phyloP scores from a whole-genome alignment of 2,797 vertebrate species.

The Dicrostonyx torquatus region DNA sequence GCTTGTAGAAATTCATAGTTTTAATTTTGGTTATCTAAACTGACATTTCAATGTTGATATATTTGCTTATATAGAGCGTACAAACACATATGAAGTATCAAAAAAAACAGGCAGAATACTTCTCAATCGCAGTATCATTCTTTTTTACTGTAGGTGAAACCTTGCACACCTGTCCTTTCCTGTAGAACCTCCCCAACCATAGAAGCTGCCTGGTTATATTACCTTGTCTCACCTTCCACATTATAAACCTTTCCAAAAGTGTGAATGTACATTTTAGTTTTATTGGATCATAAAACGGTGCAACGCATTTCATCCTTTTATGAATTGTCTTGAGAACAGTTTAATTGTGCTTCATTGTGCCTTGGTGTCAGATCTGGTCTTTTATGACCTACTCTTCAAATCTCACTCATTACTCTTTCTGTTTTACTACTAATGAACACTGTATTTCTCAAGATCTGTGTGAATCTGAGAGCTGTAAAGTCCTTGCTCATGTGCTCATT shows the following conservation, averaged over 20 bases:
- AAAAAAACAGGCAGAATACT: neutral
- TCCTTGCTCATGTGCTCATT: neutral
- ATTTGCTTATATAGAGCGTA: neutral
- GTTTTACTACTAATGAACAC: slow-evolving; percentile 74
- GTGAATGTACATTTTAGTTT: slow-evolving; percentile 78
- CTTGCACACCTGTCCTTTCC: slow-evolving; percentile 28
- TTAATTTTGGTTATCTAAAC: neutral
- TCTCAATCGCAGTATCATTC: neutral
- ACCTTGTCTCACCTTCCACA: slow-evolving; percentile 66
- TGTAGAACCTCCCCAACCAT: slow-evolving; percentile 7
- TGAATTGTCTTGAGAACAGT: slow-evolving; percentile 81
- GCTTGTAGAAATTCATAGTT: neutral
- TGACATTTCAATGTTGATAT: neutral
- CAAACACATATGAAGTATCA: neutral
- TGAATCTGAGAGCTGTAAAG: slow-evolving; percentile 66
- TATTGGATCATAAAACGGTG: slow-evolving; percentile 80
- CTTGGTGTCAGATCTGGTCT: slow-evolving; percentile 74
- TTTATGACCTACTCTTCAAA: slow-evolving; percentile 76
- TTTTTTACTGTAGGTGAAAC: slow-evolving; percentile 56
- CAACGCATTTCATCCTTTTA: slow-evolving; percentile 78
- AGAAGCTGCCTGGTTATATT: slow-evolving; percentile 68
- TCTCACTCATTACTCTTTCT: slow-evolving; percentile 71
- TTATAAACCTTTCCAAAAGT: slow-evolving; percentile 78
- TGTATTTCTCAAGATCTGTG: slow-evolving; percentile 70
- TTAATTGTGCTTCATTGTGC: slow-evolving; percentile 80